Evolutionary conservation across 2,797 vertebrate species (phyloP), one percentile per base, ranked within the genome.

Genomic region (Euthynnus affinis): DNA sequence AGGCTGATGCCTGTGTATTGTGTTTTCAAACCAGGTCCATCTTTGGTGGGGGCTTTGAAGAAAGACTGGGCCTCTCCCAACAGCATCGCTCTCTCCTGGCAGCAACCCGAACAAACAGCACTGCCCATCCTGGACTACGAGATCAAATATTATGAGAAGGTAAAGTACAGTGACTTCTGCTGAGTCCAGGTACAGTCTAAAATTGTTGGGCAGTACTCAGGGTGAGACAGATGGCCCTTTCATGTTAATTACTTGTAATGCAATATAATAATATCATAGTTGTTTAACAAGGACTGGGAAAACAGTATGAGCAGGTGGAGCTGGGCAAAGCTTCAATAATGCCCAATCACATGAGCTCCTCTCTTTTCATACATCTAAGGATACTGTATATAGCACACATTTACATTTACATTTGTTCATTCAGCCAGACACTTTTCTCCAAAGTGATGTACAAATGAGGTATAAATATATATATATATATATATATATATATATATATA

Each of bases 91-190:
- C 96, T 99, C 81, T 99, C 98, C 78, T 99, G 98, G 98, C 97
- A 96, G 93, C 96, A 98, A 83, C 97, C 97, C 12, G 96, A 96
- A 89, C 96, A 96, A 91, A 92, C 96, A 80, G 81, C 90, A 49
- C 94, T 96, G 88, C 93, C 93, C 86, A 92, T 98, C 94, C 93
- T 98, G 84, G 97, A 99, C 94, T 99, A 99, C 81, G 98, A 99
- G 96, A 96, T 99, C 95, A 99, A 99, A 95, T 99, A 99, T 93
- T 98, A 97, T 90, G 97, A 98, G 92, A 98, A 98, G 97, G 98
- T 98, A 96, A 46, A 27, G 98, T 98, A 96, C 49, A 29, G 13
- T 63, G 22, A 14, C 6, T 10, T 72, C 17, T 49, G 17, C 20
- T 17, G 48, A 52, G 37, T 55, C 44, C n/a, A 17, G 14, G 42